Percentiles rank a stretch among this genome's conserved stretches.
These are phyloP conservation scores for Sphyrna mokarran DNA, from an alignment of 2,113 vertebrate genomes.

Conservation along the genomic window DNA sequence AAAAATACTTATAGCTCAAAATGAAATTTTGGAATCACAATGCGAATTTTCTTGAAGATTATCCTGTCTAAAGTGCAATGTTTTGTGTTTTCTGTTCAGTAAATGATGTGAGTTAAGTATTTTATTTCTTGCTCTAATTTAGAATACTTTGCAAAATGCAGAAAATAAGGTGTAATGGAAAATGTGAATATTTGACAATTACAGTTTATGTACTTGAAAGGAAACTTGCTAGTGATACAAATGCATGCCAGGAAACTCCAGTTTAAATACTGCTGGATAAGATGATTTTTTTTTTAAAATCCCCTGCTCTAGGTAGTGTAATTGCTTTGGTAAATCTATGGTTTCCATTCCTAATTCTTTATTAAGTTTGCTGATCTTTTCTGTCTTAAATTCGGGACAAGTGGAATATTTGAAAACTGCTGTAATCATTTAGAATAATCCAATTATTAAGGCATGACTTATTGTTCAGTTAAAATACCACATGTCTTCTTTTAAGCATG, in stretches of 20 bases:
- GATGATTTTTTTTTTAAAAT: background rate
- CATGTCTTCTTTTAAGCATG: background rate
- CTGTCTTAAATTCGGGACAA: background rate
- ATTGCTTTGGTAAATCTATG: background rate
- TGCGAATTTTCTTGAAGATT: background rate
- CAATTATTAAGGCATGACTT: background rate
- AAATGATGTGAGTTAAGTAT: background rate
- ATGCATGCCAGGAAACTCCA: background rate
- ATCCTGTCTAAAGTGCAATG: background rate
- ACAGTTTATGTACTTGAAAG: background rate
- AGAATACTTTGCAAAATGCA: background rate
- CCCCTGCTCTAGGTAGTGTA: background rate
- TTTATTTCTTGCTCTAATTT: background rate
- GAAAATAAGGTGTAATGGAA: background rate
- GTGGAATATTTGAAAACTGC: background rate
- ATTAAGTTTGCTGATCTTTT: background rate
- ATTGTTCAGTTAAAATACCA: background rate
- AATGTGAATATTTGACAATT: background rate
- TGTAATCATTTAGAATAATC: background rate
- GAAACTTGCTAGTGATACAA: background rate
- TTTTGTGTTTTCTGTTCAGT: background rate
- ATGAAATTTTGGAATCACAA: background rate
- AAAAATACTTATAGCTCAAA: constrained; percentile 20
- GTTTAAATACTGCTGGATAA: background rate
- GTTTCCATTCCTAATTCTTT: background rate